Conservation (phyloP, 2,113 vertebrate genomes). For the Labeo rohita region DNA sequence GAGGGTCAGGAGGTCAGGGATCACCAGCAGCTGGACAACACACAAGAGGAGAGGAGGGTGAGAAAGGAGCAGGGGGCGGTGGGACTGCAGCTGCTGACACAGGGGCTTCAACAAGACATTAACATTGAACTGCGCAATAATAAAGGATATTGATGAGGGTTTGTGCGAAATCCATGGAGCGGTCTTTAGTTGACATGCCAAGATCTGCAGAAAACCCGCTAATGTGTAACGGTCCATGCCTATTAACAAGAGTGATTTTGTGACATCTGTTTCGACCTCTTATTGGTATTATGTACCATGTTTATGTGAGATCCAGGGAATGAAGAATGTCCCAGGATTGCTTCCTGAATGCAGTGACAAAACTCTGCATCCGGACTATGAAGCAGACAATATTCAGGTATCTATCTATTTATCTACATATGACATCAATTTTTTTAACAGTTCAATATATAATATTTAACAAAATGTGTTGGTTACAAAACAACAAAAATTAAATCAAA, state of each 20-base stretch:
- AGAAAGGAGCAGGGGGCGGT: slow-evolving; percentile 70
- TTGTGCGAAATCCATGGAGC: slow-evolving; percentile 61
- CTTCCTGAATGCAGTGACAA: not conserved
- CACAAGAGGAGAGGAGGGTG: slow-evolving; percentile 69
- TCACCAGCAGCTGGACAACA: slow-evolving; percentile 81
- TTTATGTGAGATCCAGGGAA: not conserved
- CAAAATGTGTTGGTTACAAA: no score
- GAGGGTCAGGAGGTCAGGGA: slow-evolving; percentile 74
- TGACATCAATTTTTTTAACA: no score
- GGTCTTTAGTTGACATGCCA: slow-evolving; percentile 57
- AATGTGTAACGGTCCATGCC: slow-evolving; percentile 74
- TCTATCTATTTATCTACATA: not conserved
- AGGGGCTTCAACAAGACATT: slow-evolving; percentile 72
- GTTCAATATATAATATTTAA: no score
- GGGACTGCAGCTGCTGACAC: slow-evolving; percentile 59
- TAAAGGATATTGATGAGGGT: slow-evolving; percentile 48
- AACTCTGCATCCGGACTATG: not conserved
- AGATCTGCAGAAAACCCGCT: slow-evolving; percentile 61
- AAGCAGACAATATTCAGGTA: not conserved
- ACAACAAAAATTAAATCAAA: no score
- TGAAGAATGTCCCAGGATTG: slow-evolving; percentile 1
- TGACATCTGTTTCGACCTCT: slow-evolving; percentile 29
- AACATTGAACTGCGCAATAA: slow-evolving; percentile 77
- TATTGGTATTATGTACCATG: not conserved
- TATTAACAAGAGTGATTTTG: slow-evolving; percentile 64